Base-by-base conservation (phyloP, 1,140 invertebrate species). In the Aphidius ervi region DNA sequence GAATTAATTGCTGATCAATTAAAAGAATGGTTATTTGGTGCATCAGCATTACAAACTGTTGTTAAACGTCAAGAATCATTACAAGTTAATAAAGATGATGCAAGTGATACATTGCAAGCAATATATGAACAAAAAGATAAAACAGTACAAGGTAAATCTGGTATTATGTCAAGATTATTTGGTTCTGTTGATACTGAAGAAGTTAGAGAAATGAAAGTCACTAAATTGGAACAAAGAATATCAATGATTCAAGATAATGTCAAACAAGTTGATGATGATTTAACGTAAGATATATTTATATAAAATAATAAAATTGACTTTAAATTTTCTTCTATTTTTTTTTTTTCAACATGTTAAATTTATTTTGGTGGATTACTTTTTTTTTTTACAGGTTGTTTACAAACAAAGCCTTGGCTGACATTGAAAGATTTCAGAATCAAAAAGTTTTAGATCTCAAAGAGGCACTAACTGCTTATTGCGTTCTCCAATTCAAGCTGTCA, bases 1-100 rank as follows among this genome's bases (percentile, higher is more conserved):
- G 91, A 93, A 70, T 83, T 91, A 65, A 83, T 91, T 62, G 87
- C 88, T 0, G 91, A 94, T 77, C 91, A 93, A 74, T 77, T 94
- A 54, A 93, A 93, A 75, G 91, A 93, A 76, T 94, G 92, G 76
- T 76, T 90, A 57, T 90, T 89, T 68, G 91, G 87, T 73, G 87
- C 88, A 9, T 85, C 84, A 53, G 85, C 90, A 1, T 71, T 93
- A 43, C 87, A 91, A 76, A 84, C 85, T 65, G 84, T 93, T 37
- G 90, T 90, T 65, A 83, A 82, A 66, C 87, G 89, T 65, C 86
- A 90, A 60, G 89, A 92, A 73, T 83, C 87, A 16, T 69, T 91
- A 60, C 89, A 92, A 70, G 78, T 90, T 9, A 80, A 87, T 49
- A 76, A 90, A 55, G 90, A 93, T 68, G 84, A 85, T 68, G 84